Evolutionary conservation across 2,797 vertebrate species (phyloP).

Genomic region (Scolopax rusticola): DNA sequence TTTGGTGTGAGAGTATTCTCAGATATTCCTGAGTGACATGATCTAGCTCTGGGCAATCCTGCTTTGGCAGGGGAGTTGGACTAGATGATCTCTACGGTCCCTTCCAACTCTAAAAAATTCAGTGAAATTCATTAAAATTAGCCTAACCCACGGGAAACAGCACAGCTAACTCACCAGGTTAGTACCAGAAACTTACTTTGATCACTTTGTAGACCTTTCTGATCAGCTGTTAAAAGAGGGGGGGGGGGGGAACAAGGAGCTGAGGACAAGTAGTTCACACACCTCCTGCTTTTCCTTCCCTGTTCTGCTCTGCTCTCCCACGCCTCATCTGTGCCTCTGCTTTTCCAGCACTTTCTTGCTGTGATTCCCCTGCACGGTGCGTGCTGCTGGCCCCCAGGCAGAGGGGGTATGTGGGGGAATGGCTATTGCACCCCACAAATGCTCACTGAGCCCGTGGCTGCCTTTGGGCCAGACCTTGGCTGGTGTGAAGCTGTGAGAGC

Average conservation of each 20-base stretch:
- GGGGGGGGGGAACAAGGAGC: not conserved
- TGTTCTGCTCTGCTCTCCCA: not conserved
- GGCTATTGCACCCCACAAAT: not conserved
- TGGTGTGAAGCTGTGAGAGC: not conserved
- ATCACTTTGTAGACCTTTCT: not conserved
- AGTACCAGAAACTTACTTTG: not conserved
- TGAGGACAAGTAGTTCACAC: not conserved
- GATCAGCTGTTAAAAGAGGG: not conserved
- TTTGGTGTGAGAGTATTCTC: not conserved
- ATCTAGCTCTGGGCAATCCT: no score
- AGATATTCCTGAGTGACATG: not conserved
- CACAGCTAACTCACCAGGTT: not conserved
- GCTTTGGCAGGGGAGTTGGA: no score
- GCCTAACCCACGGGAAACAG: not conserved
- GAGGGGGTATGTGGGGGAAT: rapidly evolving
- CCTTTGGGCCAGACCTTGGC: rapidly evolving
- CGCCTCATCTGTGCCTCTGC: not conserved
- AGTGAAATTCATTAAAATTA: no score
- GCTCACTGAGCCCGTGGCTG: rapidly evolving
- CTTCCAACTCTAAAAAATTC: no score
- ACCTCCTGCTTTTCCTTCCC: not conserved
- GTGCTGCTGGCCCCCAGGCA: rapidly evolving
- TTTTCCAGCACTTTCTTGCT: not conserved
- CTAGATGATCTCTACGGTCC: no score
- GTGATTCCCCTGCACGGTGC: no score